Evolutionary conservation across 2,113 vertebrate species (phyloP).

Genomic region (Charadrius vociferus): DNA sequence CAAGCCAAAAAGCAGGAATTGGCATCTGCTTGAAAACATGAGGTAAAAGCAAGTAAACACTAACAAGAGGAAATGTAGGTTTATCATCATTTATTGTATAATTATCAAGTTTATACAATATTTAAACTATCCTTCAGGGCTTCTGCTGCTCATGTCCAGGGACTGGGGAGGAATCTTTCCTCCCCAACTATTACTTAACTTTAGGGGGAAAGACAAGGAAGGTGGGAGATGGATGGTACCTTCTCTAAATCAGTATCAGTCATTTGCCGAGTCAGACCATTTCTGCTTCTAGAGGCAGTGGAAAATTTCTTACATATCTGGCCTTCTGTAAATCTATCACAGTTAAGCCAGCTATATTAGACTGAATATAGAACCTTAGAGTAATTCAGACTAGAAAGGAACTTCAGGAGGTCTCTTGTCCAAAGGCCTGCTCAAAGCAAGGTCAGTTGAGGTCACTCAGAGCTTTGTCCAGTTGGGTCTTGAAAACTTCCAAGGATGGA

Average conservation of each 20-base stretch:
- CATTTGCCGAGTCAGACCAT: background rate
- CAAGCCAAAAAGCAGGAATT: background rate
- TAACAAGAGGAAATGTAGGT: background rate
- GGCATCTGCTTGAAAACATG: background rate
- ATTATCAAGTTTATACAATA: background rate
- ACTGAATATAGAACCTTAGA: background rate
- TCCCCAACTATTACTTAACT: background rate
- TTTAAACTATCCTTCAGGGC: background rate
- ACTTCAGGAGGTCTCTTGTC: background rate
- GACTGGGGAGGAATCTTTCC: background rate
- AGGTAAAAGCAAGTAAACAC: background rate
- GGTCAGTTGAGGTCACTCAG: background rate
- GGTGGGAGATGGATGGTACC: background rate
- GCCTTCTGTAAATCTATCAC: background rate
- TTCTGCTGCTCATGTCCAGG: background rate
- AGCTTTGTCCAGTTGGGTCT: background rate
- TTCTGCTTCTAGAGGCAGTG: background rate
- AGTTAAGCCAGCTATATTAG: background rate
- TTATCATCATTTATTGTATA: background rate
- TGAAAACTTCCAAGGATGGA: background rate
- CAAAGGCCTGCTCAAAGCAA: background rate
- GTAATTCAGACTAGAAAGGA: background rate
- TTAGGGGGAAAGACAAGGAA: background rate
- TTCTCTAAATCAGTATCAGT: background rate
- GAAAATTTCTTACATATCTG: background rate